Evolutionary conservation across 1,140 invertebrate species (phyloP).

Genomic region (Berghia stephanieae): DNA sequence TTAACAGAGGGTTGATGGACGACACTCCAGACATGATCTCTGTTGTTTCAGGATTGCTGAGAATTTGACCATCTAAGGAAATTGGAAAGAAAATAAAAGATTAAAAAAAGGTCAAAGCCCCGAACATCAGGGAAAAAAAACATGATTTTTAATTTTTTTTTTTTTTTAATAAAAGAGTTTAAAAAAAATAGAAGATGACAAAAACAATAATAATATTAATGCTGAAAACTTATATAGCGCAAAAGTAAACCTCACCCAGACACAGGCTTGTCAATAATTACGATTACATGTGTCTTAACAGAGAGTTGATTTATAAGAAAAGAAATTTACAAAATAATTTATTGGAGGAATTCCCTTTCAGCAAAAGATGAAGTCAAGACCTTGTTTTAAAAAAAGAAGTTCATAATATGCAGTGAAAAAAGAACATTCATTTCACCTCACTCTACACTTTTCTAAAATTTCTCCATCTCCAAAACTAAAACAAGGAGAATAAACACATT

Average conservation of each 20-base stretch:
- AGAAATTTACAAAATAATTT: neutral
- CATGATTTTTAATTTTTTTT: neutral
- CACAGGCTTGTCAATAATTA: no score
- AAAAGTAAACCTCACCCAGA: no score
- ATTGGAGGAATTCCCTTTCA: neutral
- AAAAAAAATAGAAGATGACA: neutral
- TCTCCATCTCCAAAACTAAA: neutral
- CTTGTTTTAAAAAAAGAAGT: neutral
- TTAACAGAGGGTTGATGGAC: neutral
- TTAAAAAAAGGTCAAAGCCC: neutral
- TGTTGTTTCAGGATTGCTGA: constrained; percentile 36
- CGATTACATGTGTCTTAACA: no score
- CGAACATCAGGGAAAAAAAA: neutral
- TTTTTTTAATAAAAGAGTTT: neutral
- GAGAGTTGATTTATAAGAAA: no score
- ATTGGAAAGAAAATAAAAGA: constrained; percentile 4
- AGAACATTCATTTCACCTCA: neutral
- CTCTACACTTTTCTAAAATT: neutral
- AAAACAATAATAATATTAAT: neutral
- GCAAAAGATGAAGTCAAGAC: neutral
- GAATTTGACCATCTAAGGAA: constrained; percentile 36
- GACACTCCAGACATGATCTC: constrained; percentile 31
- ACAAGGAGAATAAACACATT: neutral
- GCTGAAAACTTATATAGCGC: neutral
- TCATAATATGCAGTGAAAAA: neutral